These are phyloP conservation scores for Sebastes cheni DNA, from an alignment of 2,797 vertebrate species.

Conservation along the genomic window DNA sequence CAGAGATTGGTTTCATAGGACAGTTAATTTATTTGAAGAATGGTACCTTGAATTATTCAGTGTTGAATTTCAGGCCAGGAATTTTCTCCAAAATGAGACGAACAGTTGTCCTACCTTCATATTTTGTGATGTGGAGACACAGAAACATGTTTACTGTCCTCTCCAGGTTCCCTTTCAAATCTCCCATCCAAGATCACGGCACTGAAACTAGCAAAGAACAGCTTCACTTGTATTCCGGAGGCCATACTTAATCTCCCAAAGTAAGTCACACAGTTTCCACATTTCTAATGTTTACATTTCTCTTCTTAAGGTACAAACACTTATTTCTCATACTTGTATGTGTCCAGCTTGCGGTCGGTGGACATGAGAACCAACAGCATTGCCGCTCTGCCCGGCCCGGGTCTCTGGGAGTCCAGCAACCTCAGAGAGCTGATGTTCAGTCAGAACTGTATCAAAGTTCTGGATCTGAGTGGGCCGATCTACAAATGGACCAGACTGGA, in stretches of 20 bases:
- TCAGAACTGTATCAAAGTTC: slow-evolving; percentile 86
- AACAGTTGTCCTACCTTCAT: not conserved
- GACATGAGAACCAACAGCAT: slow-evolving; percentile 92
- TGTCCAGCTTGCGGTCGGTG: slow-evolving; percentile 87
- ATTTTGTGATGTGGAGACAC: not conserved
- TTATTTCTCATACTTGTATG: not conserved
- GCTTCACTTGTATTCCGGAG: slow-evolving; percentile 85
- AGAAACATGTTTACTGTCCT: not conserved
- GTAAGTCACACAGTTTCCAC: slow-evolving; percentile 79
- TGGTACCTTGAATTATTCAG: not conserved
- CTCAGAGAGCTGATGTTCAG: slow-evolving; percentile 93
- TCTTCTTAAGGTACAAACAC: too few relatives aligned
- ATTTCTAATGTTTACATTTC: not conserved
- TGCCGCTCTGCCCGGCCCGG: slow-evolving; percentile 84
- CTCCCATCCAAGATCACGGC: slow-evolving; percentile 88
- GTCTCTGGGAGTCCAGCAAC: slow-evolving; percentile 88
- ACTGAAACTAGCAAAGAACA: slow-evolving; percentile 91
- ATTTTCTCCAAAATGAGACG: not conserved
- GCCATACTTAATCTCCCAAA: slow-evolving; percentile 87
- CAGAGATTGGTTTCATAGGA: not conserved
- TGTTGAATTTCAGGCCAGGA: not conserved
- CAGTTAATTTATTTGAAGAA: not conserved
- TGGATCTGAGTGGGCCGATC: slow-evolving; percentile 89
- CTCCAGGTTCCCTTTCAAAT: slow-evolving; percentile 82
- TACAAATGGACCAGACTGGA: slow-evolving; percentile 90